phyloP scores from a whole-genome alignment of 2,113 vertebrate genomes.

The Ptychochromis oligacanthus region DNA sequence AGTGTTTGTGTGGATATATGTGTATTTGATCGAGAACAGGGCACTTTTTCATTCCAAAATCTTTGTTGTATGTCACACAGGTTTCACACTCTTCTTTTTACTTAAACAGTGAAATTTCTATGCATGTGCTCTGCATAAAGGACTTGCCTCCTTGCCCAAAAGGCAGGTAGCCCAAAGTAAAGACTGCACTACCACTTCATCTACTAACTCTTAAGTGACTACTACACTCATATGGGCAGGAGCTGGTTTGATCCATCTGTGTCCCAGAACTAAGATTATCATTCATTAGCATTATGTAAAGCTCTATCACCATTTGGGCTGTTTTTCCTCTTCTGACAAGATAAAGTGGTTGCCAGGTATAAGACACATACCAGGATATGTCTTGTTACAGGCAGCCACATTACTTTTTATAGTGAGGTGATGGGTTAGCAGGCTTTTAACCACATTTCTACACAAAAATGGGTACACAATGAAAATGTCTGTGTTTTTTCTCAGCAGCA shows the following conservation, averaged over 20 bases:
- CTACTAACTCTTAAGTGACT: not conserved
- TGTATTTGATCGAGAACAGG: conserved; percentile 3
- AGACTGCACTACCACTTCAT: conserved; percentile 1
- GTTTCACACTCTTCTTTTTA: conserved; percentile 15
- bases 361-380: not conserved
- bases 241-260: not conserved
- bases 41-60: conserved; percentile 27
- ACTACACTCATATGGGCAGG: not conserved
- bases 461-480: not conserved
- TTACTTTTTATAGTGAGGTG: not conserved
- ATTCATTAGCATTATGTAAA: too few relatives aligned
- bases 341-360: not conserved
- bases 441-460: not conserved
- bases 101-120: conserved; percentile 22
- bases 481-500: not conserved
- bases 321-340: too few relatives aligned
- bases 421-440: not conserved
- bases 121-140: not conserved
- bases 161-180: conserved; percentile 7
- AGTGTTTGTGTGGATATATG: conserved; percentile 8
- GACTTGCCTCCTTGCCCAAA: not conserved
- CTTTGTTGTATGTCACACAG: conserved; percentile 21
- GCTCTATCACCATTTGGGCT: too few relatives aligned
- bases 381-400: not conserved
- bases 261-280: not conserved